Evolutionary conservation across 2,888 invertebrate genomes (phyloP).

Genomic region (Callyntrura sp.): DNA sequence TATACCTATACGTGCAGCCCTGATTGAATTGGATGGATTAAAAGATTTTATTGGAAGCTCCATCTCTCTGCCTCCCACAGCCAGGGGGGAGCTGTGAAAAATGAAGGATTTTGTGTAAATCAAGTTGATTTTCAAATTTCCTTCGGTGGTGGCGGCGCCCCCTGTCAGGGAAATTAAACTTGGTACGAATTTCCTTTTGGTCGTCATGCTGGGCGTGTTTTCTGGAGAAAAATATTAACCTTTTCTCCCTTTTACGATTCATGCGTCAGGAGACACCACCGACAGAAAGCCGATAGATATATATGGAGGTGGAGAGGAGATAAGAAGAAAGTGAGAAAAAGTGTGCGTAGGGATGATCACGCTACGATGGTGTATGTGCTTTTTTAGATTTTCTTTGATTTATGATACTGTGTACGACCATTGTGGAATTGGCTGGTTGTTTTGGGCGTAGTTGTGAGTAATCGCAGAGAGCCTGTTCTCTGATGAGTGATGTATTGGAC

Average conservation of each 20-base stretch:
- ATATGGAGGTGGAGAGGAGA: not conserved
- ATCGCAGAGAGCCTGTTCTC: not conserved
- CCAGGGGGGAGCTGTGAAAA: not conserved
- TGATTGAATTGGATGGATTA: slow-evolving; percentile 41
- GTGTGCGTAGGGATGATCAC: not conserved
- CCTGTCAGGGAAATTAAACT: not conserved
- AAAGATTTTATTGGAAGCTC: slow-evolving; percentile 20
- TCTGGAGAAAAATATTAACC: not conserved
- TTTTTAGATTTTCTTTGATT: slow-evolving; percentile 10
- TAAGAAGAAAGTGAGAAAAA: slow-evolving; percentile 9
- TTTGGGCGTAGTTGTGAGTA: not conserved
- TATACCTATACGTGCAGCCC: not conserved
- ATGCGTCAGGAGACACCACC: not conserved
- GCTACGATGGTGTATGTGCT: too few relatives aligned
- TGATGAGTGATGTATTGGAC: slow-evolving; percentile 49
- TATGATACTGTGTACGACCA: slow-evolving; percentile 14
- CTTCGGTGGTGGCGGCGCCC: not conserved
- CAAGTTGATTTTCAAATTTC: too few relatives aligned
- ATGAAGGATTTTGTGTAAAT: not conserved
- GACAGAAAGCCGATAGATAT: not conserved
- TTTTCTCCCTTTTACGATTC: slow-evolving; percentile 34
- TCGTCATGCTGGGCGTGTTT: not conserved
- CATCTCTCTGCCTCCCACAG: not conserved
- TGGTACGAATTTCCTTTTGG: not conserved
- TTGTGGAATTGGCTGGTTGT: slow-evolving; percentile 1